Evolutionary conservation across 2,888 invertebrate genomes (phyloP).

Genomic region (Rhogogaster chlorosoma): DNA sequence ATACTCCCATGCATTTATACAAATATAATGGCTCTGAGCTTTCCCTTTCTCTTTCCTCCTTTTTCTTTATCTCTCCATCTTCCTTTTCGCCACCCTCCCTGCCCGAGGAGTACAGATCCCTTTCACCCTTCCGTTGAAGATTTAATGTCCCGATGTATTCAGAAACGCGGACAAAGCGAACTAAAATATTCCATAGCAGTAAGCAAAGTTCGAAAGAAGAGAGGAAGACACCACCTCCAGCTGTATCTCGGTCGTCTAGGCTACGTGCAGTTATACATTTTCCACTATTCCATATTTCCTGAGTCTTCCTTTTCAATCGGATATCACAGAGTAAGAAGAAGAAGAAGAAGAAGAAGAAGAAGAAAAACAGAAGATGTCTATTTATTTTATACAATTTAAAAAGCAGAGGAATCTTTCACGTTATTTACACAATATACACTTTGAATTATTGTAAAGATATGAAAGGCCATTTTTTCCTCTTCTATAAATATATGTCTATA

Average conservation of each 20-base stretch:
- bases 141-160: constrained; percentile 55
- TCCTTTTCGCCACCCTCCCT: constrained; percentile 1
- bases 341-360: neutral
- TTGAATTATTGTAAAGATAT: too few species aligned
- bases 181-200: constrained; percentile 60
- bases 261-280: neutral
- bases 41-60: constrained; percentile 26
- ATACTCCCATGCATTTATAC: constrained; percentile 67
- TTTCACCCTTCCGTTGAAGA: constrained; percentile 28
- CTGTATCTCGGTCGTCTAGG: neutral
- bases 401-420: too few species aligned
- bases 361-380: too few species aligned
- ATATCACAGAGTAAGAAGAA: neutral
- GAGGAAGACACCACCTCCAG: neutral
- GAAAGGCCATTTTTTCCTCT: too few species aligned
- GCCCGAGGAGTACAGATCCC: neutral
- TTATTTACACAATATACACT: too few species aligned
- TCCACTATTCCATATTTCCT: neutral
- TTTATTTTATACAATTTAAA: too few species aligned
- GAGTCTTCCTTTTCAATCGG: neutral
- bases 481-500: too few species aligned
- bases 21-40: constrained; percentile 64
- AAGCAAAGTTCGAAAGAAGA: constrained; percentile 55
- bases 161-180: constrained; percentile 56
- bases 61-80: constrained; percentile 21